Evolutionary conservation across 2,797 vertebrate genomes (phyloP).

Genomic region (Syngnathus rostellatus): DNA sequence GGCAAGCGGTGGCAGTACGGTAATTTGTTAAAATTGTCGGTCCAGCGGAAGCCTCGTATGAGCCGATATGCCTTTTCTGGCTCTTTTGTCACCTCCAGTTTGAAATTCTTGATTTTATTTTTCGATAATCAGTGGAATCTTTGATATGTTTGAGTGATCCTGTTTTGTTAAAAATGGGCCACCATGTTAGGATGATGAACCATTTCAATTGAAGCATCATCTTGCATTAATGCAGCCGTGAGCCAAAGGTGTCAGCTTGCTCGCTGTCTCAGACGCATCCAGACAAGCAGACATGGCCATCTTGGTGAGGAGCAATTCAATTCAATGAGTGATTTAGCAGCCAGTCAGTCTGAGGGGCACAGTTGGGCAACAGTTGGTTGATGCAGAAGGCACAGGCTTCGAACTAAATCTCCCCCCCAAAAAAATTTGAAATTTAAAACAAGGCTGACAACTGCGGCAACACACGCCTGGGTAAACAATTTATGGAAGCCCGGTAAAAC

Average conservation of each 20-base stretch:
- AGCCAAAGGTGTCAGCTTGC: slow-evolving; percentile 63
- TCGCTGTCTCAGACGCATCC: slow-evolving; percentile 43
- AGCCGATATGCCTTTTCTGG: too few relatives aligned
- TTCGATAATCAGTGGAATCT: too few relatives aligned
- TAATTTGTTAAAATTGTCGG: neutral
- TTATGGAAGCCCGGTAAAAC: slow-evolving; percentile 54
- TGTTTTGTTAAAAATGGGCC: too few relatives aligned
- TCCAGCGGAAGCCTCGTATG: too few relatives aligned
- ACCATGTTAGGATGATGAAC: slow-evolving; percentile 37
- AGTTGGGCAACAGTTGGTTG: slow-evolving; percentile 57
- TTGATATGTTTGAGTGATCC: too few relatives aligned
- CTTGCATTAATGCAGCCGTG: slow-evolving; percentile 36
- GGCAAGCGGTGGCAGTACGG: neutral
- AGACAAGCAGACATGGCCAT: slow-evolving; percentile 42
- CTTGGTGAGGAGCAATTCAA: slow-evolving; percentile 37
- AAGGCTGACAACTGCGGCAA: slow-evolving; percentile 61
- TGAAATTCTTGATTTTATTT: too few relatives aligned
- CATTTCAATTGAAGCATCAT: slow-evolving; percentile 24
- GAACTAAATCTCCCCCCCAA: slow-evolving; percentile 57
- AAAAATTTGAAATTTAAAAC: neutral
- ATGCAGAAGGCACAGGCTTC: slow-evolving; percentile 61
- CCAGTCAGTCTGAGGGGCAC: slow-evolving; percentile 53
- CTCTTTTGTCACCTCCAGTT: too few relatives aligned
- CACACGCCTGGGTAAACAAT: slow-evolving; percentile 60
- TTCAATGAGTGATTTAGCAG: slow-evolving; percentile 44